phyloP scores from a whole-genome alignment of 2,888 invertebrate genomes.

The Temnothorax rugatulus region DNA sequence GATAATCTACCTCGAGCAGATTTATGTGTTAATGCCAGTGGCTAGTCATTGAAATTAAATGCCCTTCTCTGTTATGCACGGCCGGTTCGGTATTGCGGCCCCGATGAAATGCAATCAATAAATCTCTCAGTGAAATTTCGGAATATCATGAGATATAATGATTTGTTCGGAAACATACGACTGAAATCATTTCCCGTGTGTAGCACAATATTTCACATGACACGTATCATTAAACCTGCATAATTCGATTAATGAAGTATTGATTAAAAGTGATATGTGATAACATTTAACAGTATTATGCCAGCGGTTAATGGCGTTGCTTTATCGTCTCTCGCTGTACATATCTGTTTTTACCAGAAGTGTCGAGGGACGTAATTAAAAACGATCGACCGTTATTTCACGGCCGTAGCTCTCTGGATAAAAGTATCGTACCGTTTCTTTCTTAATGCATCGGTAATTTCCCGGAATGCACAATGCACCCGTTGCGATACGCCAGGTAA shows the following conservation, averaged over 20 bases:
- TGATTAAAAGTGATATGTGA: slow-evolving; percentile 42
- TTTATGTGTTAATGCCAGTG: slow-evolving; percentile 27
- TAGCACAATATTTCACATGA: slow-evolving; percentile 2
- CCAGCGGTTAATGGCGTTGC: slow-evolving; percentile 19
- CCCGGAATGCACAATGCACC: slow-evolving; percentile 67
- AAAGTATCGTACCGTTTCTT: slow-evolving; percentile 42
- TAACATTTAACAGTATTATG: slow-evolving; percentile 16
- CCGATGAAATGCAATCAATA: slow-evolving; percentile 39
- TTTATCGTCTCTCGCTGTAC: not conserved
- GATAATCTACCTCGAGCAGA: slow-evolving; percentile 44
- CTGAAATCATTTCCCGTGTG: slow-evolving; percentile 22
- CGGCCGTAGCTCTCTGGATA: not conserved
- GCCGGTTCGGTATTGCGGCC: slow-evolving; percentile 18
- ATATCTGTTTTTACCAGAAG: not conserved
- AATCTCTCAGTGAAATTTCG: slow-evolving; percentile 42
- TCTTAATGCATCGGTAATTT: slow-evolving; percentile 70
- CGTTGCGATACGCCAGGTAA: slow-evolving; percentile 42
- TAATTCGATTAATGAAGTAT: slow-evolving; percentile 49
- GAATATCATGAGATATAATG: slow-evolving; percentile 53
- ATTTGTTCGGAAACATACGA: slow-evolving; percentile 38
- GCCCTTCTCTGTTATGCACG: slow-evolving; percentile 38
- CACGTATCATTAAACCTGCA: slow-evolving; percentile 36
- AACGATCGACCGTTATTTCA: slow-evolving; percentile 25
- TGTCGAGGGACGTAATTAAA: slow-evolving; percentile 23
- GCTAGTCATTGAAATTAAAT: slow-evolving; percentile 57